These are phyloP conservation scores for Noturus placidus DNA, from an alignment of 2,113 vertebrate species.

Conservation along the genomic window DNA sequence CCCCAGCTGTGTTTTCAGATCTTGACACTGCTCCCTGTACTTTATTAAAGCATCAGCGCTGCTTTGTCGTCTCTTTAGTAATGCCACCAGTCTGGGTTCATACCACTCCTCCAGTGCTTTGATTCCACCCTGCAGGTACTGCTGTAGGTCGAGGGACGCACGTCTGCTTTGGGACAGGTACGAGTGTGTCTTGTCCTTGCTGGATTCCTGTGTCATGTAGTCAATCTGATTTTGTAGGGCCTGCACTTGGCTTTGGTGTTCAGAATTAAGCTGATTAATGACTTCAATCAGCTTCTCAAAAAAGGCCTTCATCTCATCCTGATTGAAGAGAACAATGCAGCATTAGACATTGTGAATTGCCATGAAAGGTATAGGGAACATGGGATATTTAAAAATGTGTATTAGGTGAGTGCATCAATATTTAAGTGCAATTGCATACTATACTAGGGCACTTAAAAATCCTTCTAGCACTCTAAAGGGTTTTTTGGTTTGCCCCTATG, in stretches of 20 bases:
- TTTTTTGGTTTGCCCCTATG: neutral
- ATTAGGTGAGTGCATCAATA: neutral
- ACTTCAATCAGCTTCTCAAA: conserved; percentile 78
- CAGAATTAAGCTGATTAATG: conserved; percentile 69
- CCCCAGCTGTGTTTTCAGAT: conserved; percentile 76
- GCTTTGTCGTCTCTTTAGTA: conserved; percentile 79
- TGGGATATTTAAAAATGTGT: neutral
- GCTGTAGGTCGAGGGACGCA: conserved; percentile 82
- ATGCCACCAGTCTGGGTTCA: conserved; percentile 82
- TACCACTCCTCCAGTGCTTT: conserved; percentile 84
- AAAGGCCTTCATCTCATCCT: conserved; percentile 75
- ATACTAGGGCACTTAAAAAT: neutral
- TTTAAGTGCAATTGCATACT: neutral
- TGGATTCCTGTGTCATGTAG: conserved; percentile 48
- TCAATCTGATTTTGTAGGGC: conserved; percentile 67
- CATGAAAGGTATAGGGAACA: neutral
- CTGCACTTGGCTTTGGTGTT: conserved; percentile 75
- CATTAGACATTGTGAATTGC: neutral
- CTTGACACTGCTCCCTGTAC: conserved; percentile 78
- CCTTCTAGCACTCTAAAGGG: neutral
- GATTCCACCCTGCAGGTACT: conserved; percentile 80
- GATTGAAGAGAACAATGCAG: conserved; percentile 43
- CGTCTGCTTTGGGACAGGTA: conserved; percentile 79
- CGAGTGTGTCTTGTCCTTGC: conserved; percentile 66
- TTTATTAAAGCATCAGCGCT: conserved; percentile 73